These are phyloP conservation scores for Halichondria panicea DNA, from an alignment of 37 sponge, comb jelly and placozoan genomes.

Conservation along the genomic window DNA sequence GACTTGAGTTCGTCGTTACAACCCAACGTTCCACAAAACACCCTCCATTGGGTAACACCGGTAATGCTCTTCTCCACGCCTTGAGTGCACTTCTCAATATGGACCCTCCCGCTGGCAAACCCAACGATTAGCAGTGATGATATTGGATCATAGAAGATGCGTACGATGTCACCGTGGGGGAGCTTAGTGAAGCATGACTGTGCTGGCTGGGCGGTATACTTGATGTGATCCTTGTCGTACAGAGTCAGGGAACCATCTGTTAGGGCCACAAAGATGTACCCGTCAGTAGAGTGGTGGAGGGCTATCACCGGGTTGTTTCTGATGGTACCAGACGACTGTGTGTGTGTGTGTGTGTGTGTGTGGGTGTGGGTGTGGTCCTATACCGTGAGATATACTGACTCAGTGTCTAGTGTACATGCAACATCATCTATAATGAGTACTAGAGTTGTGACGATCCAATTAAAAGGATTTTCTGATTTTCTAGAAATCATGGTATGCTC, in stretches of 20 bases:
- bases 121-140: conserved; percentile 29
- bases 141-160: background rate
- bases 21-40: conserved; percentile 3
- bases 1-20: background rate
- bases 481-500: too few species aligned
- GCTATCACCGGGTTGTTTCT: conserved; percentile 11
- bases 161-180: conserved; percentile 16
- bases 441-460: too few species aligned
- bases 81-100: conserved; percentile 25
- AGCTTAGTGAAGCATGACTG: background rate
- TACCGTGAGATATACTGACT: background rate
- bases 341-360: background rate
- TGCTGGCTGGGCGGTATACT: background rate
- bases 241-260: conserved; percentile 20
- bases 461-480: too few species aligned
- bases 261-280: conserved; percentile 36
- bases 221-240: background rate
- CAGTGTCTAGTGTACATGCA: background rate
- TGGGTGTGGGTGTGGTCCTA: background rate
- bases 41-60: background rate
- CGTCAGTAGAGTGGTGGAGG: conserved; percentile 10
- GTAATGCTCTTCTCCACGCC: background rate
- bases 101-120: conserved; percentile 16
- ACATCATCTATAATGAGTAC: background rate
- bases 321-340: background rate